Percentiles rank a stretch among this genome's conserved stretches.
Evolutionary conservation across 2,888 invertebrate species (phyloP).

Genomic region (Hipparchia sbordonii): DNA sequence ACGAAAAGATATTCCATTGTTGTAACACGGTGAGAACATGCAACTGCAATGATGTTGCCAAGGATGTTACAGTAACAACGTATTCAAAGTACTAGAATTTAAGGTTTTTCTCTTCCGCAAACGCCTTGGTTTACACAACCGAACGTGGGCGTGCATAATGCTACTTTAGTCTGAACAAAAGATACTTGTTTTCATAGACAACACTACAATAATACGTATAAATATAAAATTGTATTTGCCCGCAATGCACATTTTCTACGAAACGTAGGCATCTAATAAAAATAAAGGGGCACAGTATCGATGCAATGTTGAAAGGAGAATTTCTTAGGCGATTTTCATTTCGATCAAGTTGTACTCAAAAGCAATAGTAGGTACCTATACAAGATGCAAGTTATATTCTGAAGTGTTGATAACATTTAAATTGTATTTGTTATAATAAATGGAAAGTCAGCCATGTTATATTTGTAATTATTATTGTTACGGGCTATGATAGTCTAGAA

Average conservation of each 20-base stretch:
- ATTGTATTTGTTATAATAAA: no score
- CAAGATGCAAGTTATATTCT: no score
- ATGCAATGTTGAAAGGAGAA: slow-evolving; percentile 11
- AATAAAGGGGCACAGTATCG: slow-evolving; percentile 9
- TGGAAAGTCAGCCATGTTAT: no score
- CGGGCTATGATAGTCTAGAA: no score
- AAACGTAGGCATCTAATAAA: slow-evolving; percentile 4
- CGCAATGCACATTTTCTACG: slow-evolving; percentile 19
- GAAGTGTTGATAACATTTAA: no score
- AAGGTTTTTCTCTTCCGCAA: slow-evolving; percentile 43
- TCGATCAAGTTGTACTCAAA: slow-evolving; percentile 5
- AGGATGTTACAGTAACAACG: slow-evolving; percentile 39
- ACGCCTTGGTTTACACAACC: slow-evolving; percentile 48
- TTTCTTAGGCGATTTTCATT: neutral
- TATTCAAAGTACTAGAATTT: slow-evolving; percentile 40
- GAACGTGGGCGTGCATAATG: slow-evolving; percentile 52
- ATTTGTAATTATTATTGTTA: no score
- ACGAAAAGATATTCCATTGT: slow-evolving; percentile 12
- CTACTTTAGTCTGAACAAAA: slow-evolving; percentile 45
- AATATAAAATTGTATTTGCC: slow-evolving; percentile 19
- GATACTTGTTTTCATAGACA: slow-evolving; percentile 47
- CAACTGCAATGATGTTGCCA: slow-evolving; percentile 30
- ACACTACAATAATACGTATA: slow-evolving; percentile 33
- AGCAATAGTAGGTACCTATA: neutral
- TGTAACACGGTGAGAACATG: slow-evolving; percentile 27